Base-by-base conservation (phyloP, 2,113 vertebrate genomes). In the Speoplatyrhinus poulsoni region DNA sequence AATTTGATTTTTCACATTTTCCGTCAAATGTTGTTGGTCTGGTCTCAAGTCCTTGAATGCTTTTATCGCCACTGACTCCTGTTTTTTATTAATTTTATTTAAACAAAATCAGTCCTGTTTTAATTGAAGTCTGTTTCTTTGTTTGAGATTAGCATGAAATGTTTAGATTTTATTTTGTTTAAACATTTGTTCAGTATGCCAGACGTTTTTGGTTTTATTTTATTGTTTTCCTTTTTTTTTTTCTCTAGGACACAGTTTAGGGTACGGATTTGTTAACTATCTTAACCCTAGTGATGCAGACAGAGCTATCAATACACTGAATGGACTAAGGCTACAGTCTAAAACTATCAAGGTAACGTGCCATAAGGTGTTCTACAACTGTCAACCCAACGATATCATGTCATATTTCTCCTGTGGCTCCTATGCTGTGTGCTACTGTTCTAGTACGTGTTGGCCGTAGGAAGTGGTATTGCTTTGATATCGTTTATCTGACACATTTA, bases 231-330 rank as follows among this genome's bases (percentile, higher is more conserved):
- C 86, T 91, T 90, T 91, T 93, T 79, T 79, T 70, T 94, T 92
- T 92, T 85, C 19, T 90, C 82, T 90, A 99, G 98, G 98, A 85
- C 97, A 99, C 95, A 99, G 98, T 95, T 95, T 99, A 95, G 98
- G 98, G 91, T 99, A 99, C 6, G 98, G 98, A 88, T 99, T 99
- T 84, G 97, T 99, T 93, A 99, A 99, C 95, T 99, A 98, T 41
- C 94, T 99, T 91, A 98, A 95, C 84, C 95, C 96, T 85, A 98
- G 95, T 95, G 98, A 99, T 85, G 98, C 98, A 68, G 98, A 98
- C 90, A 98, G 96, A 95, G 97, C 98, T 86, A 98, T 99, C 93
- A 98, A 94, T 93, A 99, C 97, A 50, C 94, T 99, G 93, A 99
- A 99, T 72, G 98, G 98, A 92, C 92, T 99, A 94, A 95, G 98